A percentile compares a stretch with the other conserved stretches of the same genome.
These are phyloP conservation scores for Battus philenor DNA, from an alignment of 1,140 invertebrate species.

Conservation along the genomic window DNA sequence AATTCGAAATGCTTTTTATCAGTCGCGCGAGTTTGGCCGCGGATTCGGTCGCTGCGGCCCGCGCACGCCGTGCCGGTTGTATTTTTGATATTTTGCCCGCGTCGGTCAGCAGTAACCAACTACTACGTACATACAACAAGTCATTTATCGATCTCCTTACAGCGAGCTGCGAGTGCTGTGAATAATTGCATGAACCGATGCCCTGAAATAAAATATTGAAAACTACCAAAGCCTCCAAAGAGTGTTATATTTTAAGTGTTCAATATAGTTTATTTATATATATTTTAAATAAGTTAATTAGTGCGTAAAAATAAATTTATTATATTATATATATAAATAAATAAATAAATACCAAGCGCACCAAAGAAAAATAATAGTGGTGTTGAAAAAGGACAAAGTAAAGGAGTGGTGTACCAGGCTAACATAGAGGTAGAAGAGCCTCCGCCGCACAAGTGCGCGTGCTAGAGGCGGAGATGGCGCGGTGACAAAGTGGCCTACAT, in stretches of 20 bases:
- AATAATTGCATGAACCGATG: too few species aligned
- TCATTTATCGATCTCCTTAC: too few species aligned
- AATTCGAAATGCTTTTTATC: conserved; percentile 73
- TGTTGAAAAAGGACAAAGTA: conserved; percentile 13
- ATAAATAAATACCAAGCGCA: background rate
- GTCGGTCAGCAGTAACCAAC: too few species aligned
- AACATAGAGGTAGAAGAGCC: conserved; percentile 20
- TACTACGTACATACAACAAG: too few species aligned
- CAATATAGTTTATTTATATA: background rate
- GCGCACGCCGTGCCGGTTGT: background rate
- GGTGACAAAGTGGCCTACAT: conserved; percentile 73
- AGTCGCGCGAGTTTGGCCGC: conserved; percentile 32
- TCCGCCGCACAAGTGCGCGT: conserved; percentile 1
- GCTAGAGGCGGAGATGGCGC: conserved; percentile 37
- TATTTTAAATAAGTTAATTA: background rate
- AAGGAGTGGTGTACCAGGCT: conserved; percentile 28
- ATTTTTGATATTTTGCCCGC: too few species aligned
- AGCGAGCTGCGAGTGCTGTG: too few species aligned
- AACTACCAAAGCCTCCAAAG: conserved; percentile 49
- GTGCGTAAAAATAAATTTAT: conserved; percentile 1
- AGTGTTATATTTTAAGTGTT: conserved; percentile 2
- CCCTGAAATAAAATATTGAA: background rate
- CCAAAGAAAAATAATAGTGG: background rate
- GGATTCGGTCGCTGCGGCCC: background rate
- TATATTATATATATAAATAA: background rate